Conservation (phyloP, 2,888 invertebrate species). For the Axea sp. region DNA sequence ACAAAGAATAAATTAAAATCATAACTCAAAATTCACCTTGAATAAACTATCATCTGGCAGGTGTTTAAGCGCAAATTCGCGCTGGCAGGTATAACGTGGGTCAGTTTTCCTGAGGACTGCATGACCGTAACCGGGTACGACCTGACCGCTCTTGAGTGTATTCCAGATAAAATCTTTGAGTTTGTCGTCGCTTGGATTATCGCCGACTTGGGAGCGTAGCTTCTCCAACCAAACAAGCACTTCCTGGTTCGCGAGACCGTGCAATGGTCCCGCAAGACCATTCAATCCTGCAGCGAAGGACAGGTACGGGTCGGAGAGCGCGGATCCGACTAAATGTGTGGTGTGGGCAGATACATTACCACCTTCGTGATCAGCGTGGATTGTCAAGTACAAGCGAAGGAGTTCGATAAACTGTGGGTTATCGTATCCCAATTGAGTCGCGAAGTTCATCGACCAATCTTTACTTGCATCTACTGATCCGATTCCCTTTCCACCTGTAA, state of each 20-base stretch:
- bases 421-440: slow-evolving; percentile 94
- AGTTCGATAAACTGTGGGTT: slow-evolving; percentile 92
- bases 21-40: slow-evolving; percentile 82
- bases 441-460: slow-evolving; percentile 97
- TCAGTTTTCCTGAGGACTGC: slow-evolving; percentile 98
- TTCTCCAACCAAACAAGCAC: slow-evolving; percentile 95
- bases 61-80: slow-evolving; percentile 96
- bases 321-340: slow-evolving; percentile 95
- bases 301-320: slow-evolving; percentile 95
- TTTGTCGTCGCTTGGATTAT: slow-evolving; percentile 92
- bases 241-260: slow-evolving; percentile 97
- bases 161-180: slow-evolving; percentile 98
- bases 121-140: slow-evolving; percentile 98
- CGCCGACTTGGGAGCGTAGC: slow-evolving; percentile 91
- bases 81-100: slow-evolving; percentile 94
- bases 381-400: slow-evolving; percentile 95
- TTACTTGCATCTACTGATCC: slow-evolving; percentile 93
- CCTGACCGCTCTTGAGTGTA: slow-evolving; percentile 96
- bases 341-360: slow-evolving; percentile 98
- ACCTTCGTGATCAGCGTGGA: slow-evolving; percentile 96
- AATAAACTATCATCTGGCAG: slow-evolving; percentile 94
- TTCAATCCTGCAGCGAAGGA: slow-evolving; percentile 96
- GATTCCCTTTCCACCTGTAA: slow-evolving; percentile 84
- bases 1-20: no score
- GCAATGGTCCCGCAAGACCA: slow-evolving; percentile 96